Evolutionary conservation across 2,797 vertebrate genomes (phyloP).

Genomic region (Xerus rutilus): DNA sequence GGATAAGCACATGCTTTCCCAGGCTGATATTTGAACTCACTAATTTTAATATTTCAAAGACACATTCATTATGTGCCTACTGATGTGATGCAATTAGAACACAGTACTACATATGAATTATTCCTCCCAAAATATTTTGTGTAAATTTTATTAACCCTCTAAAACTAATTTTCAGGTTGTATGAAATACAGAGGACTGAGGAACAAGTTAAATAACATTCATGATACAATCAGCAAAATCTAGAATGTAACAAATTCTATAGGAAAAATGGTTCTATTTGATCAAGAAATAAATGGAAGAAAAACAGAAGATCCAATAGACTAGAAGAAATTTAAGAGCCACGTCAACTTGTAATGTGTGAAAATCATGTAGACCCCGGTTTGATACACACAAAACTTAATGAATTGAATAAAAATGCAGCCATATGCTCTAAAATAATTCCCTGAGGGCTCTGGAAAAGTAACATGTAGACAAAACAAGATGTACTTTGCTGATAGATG

Average conservation of each 20-base stretch:
- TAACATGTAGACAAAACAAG: not conserved
- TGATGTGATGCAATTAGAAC: not conserved
- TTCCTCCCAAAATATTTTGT: not conserved
- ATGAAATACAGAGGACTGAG: not conserved
- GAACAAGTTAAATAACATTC: not conserved
- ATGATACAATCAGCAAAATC: not conserved
- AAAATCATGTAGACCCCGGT: not conserved
- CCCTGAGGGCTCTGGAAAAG: not conserved
- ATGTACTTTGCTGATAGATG: not conserved
- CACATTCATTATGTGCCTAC: not conserved
- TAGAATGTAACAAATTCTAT: not conserved
- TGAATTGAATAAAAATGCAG: not conserved
- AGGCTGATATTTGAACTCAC: not conserved
- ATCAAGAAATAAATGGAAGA: conserved; percentile 14
- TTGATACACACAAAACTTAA: not conserved
- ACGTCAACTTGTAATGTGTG: not conserved
- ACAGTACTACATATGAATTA: not conserved
- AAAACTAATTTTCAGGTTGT: not conserved
- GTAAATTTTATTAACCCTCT: not conserved
- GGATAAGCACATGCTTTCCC: not conserved
- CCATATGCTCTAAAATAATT: not conserved
- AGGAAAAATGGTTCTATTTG: not conserved
- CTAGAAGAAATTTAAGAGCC: not conserved
- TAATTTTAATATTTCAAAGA: conserved; percentile 19
- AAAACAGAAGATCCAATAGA: not conserved